Base-by-base conservation (phyloP, 2,797 vertebrate species). In the Picus viridis region DNA sequence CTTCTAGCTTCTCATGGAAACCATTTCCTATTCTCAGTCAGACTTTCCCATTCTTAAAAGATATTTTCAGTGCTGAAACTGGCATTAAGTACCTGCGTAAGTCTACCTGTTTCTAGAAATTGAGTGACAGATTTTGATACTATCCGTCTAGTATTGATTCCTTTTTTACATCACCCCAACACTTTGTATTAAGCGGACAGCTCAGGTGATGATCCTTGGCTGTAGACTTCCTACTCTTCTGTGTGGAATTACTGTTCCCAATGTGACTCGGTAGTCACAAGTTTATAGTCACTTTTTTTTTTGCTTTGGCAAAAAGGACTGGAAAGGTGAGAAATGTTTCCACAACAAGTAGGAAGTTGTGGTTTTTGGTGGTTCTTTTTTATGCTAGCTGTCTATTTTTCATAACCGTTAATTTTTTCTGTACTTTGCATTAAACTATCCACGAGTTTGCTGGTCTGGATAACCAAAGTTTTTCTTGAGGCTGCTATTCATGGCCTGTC, bases 1-100 rank as follows among this genome's bases (percentile, higher is more conserved):
- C 59, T 91, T 93, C 82, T 12, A 19, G 64, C 45, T 93, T 88
- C 58, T 90, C 9, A 1, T 70, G 70, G 70, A 94, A 87, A 79
- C 72, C 47, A 49, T 82, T 90, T 89, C 59, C 76, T 88, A 6
- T 77, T 92, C 74, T 91, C 49, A 83, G 64, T 64, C 63, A 82
- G 22, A 88, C 70, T 91, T 94, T 84, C 23, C 20, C 7, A 15
- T 70, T 27, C 65, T 57, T 88, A 69, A 87, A 81, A 80, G 74
- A 73, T 20, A 32, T 81, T 92, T 92, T 86, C 71, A 82, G 45
- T 70, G 45, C 68, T 94, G 84, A 93, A 94, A 79, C 71, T 68
- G 87, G 63, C 67, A 53, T 73, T 83, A 89, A 88, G 49, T 90
- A 61, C 30, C 57, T 75, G 27, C 27, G 4, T 61, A 92, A 86